Evolutionary conservation across 2,113 vertebrate genomes (phyloP).

Genomic region (Cnemophilus loriae): DNA sequence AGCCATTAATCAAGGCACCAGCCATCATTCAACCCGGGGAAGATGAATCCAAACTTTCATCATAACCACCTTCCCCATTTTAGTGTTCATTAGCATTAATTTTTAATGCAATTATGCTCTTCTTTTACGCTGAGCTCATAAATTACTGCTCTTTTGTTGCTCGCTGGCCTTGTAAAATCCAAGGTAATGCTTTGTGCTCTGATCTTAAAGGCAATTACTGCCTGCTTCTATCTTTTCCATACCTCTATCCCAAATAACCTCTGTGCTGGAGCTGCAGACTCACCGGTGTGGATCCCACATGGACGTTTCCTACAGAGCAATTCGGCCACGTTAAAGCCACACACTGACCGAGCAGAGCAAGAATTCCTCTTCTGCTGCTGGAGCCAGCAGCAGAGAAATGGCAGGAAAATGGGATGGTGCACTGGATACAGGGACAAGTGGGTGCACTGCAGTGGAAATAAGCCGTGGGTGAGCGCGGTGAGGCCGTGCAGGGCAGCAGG

Average conservation of each 20-base stretch:
- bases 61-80: slow-evolving; percentile 99
- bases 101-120: slow-evolving; percentile 99
- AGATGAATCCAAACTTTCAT: slow-evolving; percentile 99
- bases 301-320: background rate
- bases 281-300: background rate
- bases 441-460: accelerated
- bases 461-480: accelerated
- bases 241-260: slow-evolving; percentile 88
- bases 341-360: background rate
- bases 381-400: background rate
- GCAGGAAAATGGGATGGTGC: accelerated
- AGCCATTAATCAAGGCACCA: slow-evolving; percentile 99
- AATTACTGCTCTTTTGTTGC: slow-evolving; percentile 99
- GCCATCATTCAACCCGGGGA: slow-evolving; percentile 97
- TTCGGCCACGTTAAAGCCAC: background rate
- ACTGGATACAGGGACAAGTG: accelerated
- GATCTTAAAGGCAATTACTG: slow-evolving; percentile 99
- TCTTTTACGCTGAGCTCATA: slow-evolving; percentile 99
- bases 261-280: slow-evolving; percentile 35
- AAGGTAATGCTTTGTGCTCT: slow-evolving; percentile 98
- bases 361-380: background rate
- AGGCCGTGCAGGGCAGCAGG: background rate
- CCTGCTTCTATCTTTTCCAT: slow-evolving; percentile 87
- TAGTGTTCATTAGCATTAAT: slow-evolving; percentile 99
- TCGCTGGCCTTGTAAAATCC: slow-evolving; percentile 98